phyloP scores from a whole-genome alignment of 2,113 vertebrate genomes.

The Mormoops blainvillei region DNA sequence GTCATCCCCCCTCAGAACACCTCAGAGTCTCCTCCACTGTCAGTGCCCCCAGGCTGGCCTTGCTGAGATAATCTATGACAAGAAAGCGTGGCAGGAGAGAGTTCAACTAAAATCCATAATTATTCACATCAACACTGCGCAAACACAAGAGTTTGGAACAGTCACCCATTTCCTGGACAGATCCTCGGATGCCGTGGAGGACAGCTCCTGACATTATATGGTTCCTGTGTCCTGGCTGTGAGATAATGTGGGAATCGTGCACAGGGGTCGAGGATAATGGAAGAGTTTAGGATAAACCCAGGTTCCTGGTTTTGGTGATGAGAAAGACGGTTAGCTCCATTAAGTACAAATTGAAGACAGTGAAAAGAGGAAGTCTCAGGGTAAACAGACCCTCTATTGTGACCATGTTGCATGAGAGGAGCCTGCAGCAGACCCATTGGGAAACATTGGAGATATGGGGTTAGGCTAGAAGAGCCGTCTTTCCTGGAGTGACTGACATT shows the following conservation, averaged over 20 bases:
- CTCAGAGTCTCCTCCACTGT: background rate
- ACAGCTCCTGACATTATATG: background rate
- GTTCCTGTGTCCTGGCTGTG: background rate
- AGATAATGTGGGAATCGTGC: background rate
- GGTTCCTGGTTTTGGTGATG: background rate
- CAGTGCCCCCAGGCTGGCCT: background rate
- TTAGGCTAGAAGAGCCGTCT: background rate
- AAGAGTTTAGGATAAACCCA: background rate
- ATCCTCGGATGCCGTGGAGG: background rate
- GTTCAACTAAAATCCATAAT: background rate
- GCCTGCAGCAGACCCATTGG: background rate
- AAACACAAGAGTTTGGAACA: background rate
- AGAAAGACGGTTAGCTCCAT: background rate
- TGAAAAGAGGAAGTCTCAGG: background rate
- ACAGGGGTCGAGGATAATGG: background rate
- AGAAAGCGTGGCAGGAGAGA: background rate
- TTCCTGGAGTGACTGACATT: background rate
- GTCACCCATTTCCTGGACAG: background rate
- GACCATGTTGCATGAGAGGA: background rate
- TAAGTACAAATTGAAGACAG: background rate
- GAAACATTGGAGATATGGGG: fast-evolving
- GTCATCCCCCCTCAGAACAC: background rate
- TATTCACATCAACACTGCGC: too few species aligned
- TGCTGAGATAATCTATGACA: background rate
- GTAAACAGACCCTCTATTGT: background rate